Evolutionary conservation across 2,888 invertebrate species (phyloP).

Genomic region (Calliopum simillimum): DNA sequence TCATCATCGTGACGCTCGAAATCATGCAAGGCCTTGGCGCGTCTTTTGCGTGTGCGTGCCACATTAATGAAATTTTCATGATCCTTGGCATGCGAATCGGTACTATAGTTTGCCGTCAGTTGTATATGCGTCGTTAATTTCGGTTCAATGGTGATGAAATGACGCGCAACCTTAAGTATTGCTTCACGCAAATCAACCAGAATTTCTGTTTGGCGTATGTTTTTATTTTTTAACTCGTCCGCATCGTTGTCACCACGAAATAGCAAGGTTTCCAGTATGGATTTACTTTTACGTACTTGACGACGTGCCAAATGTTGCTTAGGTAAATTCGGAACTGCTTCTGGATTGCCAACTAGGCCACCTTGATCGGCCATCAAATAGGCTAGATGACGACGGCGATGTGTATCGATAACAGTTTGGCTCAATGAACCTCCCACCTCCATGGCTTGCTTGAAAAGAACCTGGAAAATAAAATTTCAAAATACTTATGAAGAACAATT

Average conservation of each 20-base stretch:
- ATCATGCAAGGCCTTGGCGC: constrained; percentile 96
- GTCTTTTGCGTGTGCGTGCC: constrained; percentile 84
- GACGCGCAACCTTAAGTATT: constrained; percentile 91
- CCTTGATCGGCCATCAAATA: constrained; percentile 98
- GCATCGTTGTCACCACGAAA: constrained; percentile 79
- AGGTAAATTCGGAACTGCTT: constrained; percentile 89
- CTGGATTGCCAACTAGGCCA: constrained; percentile 90
- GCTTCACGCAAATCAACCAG: constrained; percentile 97
- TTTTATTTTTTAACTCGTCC: constrained; percentile 92
- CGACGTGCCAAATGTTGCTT: constrained; percentile 91
- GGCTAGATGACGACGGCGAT: constrained; percentile 90
- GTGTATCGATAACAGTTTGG: constrained; percentile 81
- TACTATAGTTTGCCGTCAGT: constrained; percentile 91
- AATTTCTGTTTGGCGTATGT: constrained; percentile 97
- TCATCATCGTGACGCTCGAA: constrained; percentile 98
- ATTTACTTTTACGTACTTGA: constrained; percentile 91
- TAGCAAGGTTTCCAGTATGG: constrained; percentile 87
- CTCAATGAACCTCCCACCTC: constrained; percentile 86
- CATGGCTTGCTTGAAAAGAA: constrained; percentile 80
- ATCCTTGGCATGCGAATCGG: constrained; percentile 95
- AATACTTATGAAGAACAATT: too few species aligned
- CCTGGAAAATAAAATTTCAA: constrained; percentile 49
- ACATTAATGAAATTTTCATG: constrained; percentile 96
- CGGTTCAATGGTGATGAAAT: constrained; percentile 94
- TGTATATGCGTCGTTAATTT: constrained; percentile 83